Evolutionary conservation across 2,113 vertebrate genomes (phyloP).

Genomic region (Caloenas nicobarica): DNA sequence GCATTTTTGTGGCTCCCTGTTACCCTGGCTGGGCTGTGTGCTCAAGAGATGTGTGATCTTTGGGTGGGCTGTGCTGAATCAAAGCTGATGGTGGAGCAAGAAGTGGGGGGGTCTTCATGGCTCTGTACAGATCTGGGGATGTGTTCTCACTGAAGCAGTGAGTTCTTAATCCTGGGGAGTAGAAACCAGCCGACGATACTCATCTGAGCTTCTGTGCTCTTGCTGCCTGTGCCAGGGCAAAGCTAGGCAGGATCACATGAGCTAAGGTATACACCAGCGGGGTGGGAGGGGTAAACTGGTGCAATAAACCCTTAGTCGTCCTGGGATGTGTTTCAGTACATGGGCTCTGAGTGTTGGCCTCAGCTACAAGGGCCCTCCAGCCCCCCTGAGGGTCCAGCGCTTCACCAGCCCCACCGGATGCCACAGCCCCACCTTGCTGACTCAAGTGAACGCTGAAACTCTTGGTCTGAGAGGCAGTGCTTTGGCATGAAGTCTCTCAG

Average conservation of each 20-base stretch:
- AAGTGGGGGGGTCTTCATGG: not conserved
- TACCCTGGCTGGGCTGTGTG: not conserved
- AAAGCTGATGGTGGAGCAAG: not conserved
- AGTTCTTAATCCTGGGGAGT: not conserved
- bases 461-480: not conserved
- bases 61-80: not conserved
- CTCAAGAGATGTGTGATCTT: not conserved
- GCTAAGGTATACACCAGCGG: accelerated
- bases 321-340: not conserved
- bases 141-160: not conserved
- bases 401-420: not conserved
- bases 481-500: not conserved
- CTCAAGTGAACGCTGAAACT: not conserved
- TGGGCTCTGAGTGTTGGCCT: not conserved
- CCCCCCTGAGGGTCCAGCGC: not conserved
- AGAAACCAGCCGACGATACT: not conserved
- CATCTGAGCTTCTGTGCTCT: not conserved
- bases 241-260: not conserved
- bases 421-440: not conserved
- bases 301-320: not conserved
- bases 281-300: not conserved
- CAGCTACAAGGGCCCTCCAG: not conserved
- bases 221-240: not conserved
- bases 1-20: not conserved
- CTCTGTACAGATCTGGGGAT: not conserved